Percentiles rank a stretch among this genome's conserved stretches.
phyloP scores from a whole-genome alignment of 2,113 vertebrate species.

The Microcebus lehilahytsara region DNA sequence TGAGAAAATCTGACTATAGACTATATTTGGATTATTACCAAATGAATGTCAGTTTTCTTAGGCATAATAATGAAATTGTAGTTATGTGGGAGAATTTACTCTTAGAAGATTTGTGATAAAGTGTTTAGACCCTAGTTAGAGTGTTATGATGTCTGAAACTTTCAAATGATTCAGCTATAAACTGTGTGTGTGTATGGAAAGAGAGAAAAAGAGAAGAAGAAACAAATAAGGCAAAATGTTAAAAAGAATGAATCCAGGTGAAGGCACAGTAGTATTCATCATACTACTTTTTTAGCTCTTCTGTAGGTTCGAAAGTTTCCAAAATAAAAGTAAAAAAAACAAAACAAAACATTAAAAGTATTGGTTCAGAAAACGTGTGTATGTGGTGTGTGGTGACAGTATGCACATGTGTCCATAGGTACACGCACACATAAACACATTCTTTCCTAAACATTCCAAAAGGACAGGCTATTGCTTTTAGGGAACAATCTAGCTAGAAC shows the following conservation, averaged over 20 bases:
- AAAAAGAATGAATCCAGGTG: neutral
- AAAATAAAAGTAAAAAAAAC: conserved; percentile 28
- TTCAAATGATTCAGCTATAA: conserved; percentile 2
- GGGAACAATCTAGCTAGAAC: neutral
- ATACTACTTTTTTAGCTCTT: neutral
- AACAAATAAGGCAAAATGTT: neutral
- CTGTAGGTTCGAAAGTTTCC: neutral
- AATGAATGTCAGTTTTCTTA: neutral
- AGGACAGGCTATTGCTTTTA: neutral
- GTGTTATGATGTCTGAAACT: neutral
- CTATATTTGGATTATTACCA: neutral
- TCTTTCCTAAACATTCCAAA: neutral
- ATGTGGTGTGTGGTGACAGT: neutral
- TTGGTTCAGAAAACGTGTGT: neutral
- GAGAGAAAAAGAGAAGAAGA: neutral
- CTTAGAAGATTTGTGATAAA: neutral
- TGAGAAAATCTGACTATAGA: conserved; percentile 17
- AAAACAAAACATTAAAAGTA: neutral
- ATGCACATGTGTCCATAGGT: fast-evolving
- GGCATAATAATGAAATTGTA: neutral
- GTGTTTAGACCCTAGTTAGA: neutral
- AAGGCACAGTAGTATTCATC: neutral
- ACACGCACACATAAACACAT: neutral
- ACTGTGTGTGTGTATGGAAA: neutral
- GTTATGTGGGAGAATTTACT: neutral